Evolutionary conservation across 2,113 vertebrate species (phyloP).

Genomic region (Lonchura striata): DNA sequence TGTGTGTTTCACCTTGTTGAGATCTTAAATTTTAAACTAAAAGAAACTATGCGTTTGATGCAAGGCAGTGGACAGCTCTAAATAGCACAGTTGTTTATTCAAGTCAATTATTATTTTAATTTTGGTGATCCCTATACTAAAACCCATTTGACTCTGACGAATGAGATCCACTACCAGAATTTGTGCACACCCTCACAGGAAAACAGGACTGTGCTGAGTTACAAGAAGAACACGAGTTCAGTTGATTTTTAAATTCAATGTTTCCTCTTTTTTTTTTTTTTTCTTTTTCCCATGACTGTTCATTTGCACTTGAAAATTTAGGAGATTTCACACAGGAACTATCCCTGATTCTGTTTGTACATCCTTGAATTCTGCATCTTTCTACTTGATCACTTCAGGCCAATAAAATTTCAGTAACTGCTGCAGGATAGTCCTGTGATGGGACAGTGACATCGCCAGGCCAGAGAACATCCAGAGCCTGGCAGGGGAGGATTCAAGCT

Average conservation of each 20-base stretch:
- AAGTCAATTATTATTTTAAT: not conserved
- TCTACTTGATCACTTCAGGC: not conserved
- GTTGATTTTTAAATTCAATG: not conserved
- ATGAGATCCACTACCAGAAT: not conserved
- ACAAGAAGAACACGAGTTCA: not conserved
- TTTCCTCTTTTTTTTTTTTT: not conserved
- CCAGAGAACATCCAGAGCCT: not conserved
- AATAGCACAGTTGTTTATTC: not conserved
- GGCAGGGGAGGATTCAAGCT: not conserved
- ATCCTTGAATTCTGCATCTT: not conserved
- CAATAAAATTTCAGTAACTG: not conserved
- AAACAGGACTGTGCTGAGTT: not conserved
- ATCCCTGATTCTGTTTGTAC: rapidly evolving
- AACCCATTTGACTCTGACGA: not conserved
- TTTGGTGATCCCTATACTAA: not conserved
- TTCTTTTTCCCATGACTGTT: not conserved
- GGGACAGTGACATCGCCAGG: not conserved
- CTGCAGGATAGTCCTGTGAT: not conserved
- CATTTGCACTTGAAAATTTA: not conserved
- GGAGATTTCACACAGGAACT: not conserved
- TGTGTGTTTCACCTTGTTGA: not conserved
- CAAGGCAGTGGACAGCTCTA: not conserved
- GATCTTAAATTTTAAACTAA: not conserved
- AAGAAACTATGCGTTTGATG: not conserved
- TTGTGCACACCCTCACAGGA: not conserved